phyloP scores from a whole-genome alignment of 2,113 vertebrate genomes.

The Macquaria australasica region DNA sequence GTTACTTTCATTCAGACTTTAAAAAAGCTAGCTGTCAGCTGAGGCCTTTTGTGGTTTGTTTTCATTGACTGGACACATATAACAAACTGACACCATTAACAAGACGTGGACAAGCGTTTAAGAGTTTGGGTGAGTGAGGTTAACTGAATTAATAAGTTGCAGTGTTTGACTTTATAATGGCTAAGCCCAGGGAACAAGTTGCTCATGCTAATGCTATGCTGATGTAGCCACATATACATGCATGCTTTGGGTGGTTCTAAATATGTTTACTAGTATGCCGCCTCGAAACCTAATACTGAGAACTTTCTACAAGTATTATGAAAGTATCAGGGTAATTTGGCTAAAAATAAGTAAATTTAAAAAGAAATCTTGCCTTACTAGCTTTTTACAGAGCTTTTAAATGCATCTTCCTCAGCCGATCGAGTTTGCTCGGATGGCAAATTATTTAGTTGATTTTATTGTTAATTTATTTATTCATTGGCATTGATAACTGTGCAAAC shows the following conservation, averaged over 20 bases:
- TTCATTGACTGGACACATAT: conserved; percentile 21
- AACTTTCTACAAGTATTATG: background rate
- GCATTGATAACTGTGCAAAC: too few species aligned
- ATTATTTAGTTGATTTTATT: background rate
- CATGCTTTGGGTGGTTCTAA: background rate
- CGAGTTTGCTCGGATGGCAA: background rate
- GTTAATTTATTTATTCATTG: background rate
- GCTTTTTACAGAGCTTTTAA: background rate
- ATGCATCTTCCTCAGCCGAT: background rate
- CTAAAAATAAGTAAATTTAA: too few species aligned
- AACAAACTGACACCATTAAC: conserved; percentile 13
- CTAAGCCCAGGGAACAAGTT: background rate
- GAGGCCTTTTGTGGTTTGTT: background rate
- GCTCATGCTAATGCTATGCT: conserved; percentile 6
- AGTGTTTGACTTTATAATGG: conserved; percentile 18
- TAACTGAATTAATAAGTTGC: conserved; percentile 31
- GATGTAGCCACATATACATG: background rate
- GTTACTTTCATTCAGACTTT: conserved; percentile 5
- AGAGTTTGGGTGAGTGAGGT: conserved; percentile 17
- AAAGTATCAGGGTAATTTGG: background rate
- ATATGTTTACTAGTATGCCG: background rate
- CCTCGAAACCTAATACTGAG: background rate
- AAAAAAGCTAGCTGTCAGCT: background rate
- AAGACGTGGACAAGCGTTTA: background rate
- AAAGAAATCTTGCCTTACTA: background rate